Evolutionary conservation across 2,888 invertebrate species (phyloP).

Genomic region (Epinotia bilunana): DNA sequence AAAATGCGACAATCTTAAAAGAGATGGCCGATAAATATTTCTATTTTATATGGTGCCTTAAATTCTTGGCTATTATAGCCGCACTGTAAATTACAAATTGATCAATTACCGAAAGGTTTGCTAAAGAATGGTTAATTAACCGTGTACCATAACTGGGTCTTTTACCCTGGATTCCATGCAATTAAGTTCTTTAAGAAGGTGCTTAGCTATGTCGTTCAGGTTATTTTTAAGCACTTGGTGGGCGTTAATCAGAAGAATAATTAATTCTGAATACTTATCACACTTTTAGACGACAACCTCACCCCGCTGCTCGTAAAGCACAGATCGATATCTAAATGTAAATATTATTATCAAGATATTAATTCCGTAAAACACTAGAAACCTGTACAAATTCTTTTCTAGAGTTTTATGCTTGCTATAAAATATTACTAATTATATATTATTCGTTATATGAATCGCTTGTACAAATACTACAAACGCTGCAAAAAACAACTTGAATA

Average conservation of each 20-base stretch:
- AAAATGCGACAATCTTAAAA: neutral
- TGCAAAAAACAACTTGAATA: too few relatives aligned
- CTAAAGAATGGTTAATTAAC: neutral
- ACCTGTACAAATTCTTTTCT: too few relatives aligned
- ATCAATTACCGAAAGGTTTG: constrained; percentile 16
- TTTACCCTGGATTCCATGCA: constrained; percentile 3
- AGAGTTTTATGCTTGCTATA: too few relatives aligned
- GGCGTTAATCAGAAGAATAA: neutral
- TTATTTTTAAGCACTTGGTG: neutral
- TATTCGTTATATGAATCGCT: too few relatives aligned
- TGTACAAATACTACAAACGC: too few relatives aligned
- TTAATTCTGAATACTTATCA: neutral
- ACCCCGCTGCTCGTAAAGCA: too few relatives aligned
- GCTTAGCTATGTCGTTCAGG: neutral
- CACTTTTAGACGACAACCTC: too few relatives aligned
- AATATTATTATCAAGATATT: too few relatives aligned
- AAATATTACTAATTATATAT: too few relatives aligned
- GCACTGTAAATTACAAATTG: neutral
- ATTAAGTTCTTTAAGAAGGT: constrained; percentile 12
- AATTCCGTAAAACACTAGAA: too few relatives aligned
- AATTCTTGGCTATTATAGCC: neutral
- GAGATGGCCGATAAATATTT: neutral
- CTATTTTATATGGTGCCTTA: neutral
- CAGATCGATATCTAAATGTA: too few relatives aligned
- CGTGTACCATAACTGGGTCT: neutral